Conservation (phyloP, 2,113 vertebrate species). For the Turdus rufiventris region DNA sequence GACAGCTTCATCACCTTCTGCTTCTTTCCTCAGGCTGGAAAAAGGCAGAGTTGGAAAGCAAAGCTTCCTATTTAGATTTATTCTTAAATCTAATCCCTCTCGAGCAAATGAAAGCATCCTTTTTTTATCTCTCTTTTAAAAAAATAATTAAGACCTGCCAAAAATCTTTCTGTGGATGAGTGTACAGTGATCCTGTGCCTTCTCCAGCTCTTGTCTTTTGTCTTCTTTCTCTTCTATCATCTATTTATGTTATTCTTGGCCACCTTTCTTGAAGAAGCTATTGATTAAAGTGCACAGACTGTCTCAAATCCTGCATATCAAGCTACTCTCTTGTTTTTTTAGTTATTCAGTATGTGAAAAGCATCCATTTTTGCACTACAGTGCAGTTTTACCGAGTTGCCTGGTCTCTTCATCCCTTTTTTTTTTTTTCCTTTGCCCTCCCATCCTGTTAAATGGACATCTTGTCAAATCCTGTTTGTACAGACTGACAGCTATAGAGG, state of each 20-base stretch:
- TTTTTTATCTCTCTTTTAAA: not conserved
- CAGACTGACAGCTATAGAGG: not conserved
- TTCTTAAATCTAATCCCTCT: not conserved
- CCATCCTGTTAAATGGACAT: not conserved
- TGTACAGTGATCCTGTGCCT: not conserved
- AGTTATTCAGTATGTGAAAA: not conserved
- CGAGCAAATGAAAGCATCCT: not conserved
- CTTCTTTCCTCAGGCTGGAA: not conserved
- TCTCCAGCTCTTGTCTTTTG: not conserved
- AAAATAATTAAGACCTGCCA: not conserved
- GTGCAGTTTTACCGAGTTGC: not conserved
- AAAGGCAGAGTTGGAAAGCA: not conserved
- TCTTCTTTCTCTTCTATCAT: not conserved
- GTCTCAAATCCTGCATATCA: slow-evolving; percentile 19
- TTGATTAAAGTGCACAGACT: slow-evolving; percentile 10
- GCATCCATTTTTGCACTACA: slow-evolving; percentile 3
- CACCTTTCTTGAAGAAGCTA: not conserved
- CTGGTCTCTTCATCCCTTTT: not conserved
- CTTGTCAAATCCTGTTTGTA: slow-evolving; percentile 40
- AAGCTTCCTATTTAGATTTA: not conserved
- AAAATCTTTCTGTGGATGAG: not conserved
- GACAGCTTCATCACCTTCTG: not conserved
- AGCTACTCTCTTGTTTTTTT: not conserved
- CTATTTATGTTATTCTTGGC: not conserved
- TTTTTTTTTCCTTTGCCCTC: not conserved